Evolutionary conservation across 2,113 vertebrate species (phyloP).

Genomic region (Carassius auratus): DNA sequence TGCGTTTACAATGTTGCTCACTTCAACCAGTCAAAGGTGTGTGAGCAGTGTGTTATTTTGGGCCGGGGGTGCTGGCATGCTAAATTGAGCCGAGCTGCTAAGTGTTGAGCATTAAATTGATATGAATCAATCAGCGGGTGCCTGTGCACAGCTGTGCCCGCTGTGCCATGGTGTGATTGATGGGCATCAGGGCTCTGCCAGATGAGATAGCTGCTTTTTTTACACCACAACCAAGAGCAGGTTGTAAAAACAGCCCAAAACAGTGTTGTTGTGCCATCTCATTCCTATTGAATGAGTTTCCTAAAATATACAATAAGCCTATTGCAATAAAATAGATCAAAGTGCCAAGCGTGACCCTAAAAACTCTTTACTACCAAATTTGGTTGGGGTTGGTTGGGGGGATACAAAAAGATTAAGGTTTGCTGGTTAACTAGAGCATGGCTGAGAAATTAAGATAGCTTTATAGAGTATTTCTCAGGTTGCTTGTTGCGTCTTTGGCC

Average conservation of each 20-base stretch:
- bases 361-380: conserved; percentile 38
- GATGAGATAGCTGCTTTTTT: conserved; percentile 58
- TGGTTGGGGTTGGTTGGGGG: conserved; percentile 12
- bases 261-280: conserved; percentile 27
- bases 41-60: conserved; percentile 42
- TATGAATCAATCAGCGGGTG: conserved; percentile 74
- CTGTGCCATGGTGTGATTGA: conserved; percentile 71
- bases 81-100: conserved; percentile 74
- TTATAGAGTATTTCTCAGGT: conserved; percentile 4
- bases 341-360: conserved; percentile 32
- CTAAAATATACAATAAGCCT: conserved; percentile 54
- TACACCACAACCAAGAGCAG: conserved; percentile 40
- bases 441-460: conserved; percentile 38
- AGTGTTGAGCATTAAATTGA: conserved; percentile 73
- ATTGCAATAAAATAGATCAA: conserved; percentile 51
- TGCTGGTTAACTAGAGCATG: conserved; percentile 13
- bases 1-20: background rate
- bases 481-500: conserved; percentile 23
- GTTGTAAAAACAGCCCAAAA: conserved; percentile 19
- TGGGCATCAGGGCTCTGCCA: conserved; percentile 64
- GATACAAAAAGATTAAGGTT: conserved; percentile 18
- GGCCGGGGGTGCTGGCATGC: conserved; percentile 43
- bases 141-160: conserved; percentile 68
- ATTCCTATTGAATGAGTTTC: conserved; percentile 49
- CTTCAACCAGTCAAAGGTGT: conserved; percentile 10